These are phyloP conservation scores for Neodiprion lecontei DNA, from an alignment of 1,140 invertebrate genomes.

Conservation along the genomic window DNA sequence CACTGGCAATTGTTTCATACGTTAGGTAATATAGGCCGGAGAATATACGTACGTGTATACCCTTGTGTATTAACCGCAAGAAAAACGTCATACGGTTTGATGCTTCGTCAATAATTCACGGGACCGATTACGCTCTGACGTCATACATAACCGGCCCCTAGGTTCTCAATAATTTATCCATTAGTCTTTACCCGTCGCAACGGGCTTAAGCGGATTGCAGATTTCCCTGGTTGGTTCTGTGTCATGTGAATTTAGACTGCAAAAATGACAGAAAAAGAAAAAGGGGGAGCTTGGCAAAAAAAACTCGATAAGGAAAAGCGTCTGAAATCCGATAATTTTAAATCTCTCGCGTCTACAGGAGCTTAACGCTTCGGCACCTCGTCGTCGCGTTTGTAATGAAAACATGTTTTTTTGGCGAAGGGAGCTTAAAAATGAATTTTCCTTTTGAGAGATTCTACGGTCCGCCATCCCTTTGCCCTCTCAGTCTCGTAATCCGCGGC, in stretches of 20 bases:
- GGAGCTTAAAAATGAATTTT: constrained; percentile 41
- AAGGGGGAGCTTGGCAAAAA: neutral
- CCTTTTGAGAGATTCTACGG: constrained; percentile 1
- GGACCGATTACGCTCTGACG: constrained; percentile 3
- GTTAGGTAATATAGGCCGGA: too few relatives aligned
- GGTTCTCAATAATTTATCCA: neutral
- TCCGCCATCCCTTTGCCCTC: neutral
- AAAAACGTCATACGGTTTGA: neutral
- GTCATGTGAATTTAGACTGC: neutral
- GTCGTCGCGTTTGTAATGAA: neutral
- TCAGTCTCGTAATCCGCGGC: neutral
- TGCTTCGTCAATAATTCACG: neutral
- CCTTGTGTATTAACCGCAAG: too few relatives aligned
- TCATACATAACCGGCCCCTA: neutral
- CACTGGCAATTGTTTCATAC: too few relatives aligned
- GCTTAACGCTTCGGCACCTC: neutral
- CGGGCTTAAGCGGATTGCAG: too few relatives aligned
- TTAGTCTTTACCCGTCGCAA: neutral
- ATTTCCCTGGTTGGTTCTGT: too few relatives aligned
- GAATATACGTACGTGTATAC: too few relatives aligned
- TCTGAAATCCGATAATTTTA: neutral
- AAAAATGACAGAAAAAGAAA: neutral
- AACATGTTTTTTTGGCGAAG: constrained; percentile 9
- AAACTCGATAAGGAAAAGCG: neutral
- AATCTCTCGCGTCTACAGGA: neutral